A percentile compares a stretch with the other conserved stretches of the same genome.
These are phyloP conservation scores for Laupala kohalensis DNA, from an alignment of 1,140 invertebrate species.

Conservation along the genomic window DNA sequence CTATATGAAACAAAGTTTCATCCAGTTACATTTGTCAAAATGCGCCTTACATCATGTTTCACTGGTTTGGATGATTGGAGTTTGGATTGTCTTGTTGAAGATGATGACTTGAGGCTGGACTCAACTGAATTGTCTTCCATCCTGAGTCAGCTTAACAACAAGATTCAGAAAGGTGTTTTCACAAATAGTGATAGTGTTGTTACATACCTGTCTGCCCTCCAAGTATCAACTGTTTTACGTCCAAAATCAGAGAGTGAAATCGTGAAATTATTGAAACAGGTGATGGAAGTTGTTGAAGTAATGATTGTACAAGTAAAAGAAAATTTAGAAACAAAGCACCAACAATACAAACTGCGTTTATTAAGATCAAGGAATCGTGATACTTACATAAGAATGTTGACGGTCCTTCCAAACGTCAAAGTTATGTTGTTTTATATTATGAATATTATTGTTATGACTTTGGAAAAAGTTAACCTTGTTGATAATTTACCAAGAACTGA, in stretches of 20 bases:
- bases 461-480: neutral
- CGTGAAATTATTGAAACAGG: constrained; percentile 7
- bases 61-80: neutral
- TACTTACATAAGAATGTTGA: constrained; percentile 6
- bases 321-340: constrained; percentile 4
- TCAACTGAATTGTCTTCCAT: neutral
- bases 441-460: neutral
- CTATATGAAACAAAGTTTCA: neutral
- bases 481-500: neutral
- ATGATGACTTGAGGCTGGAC: neutral
- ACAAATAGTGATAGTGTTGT: neutral
- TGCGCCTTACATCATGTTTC: neutral
- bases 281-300: neutral
- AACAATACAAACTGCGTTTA: neutral
- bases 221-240: constrained; percentile 3
- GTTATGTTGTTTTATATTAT: neutral
- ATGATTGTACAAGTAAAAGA: constrained; percentile 6
- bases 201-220: neutral
- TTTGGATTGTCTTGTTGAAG: neutral
- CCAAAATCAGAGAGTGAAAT: constrained; percentile 7
- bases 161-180: neutral
- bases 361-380: constrained; percentile 10
- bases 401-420: constrained; percentile 2
- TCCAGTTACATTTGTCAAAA: neutral
- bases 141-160: neutral